Conservation (phyloP, 2,888 invertebrate species). For the Chaetoderma sp. region DNA sequence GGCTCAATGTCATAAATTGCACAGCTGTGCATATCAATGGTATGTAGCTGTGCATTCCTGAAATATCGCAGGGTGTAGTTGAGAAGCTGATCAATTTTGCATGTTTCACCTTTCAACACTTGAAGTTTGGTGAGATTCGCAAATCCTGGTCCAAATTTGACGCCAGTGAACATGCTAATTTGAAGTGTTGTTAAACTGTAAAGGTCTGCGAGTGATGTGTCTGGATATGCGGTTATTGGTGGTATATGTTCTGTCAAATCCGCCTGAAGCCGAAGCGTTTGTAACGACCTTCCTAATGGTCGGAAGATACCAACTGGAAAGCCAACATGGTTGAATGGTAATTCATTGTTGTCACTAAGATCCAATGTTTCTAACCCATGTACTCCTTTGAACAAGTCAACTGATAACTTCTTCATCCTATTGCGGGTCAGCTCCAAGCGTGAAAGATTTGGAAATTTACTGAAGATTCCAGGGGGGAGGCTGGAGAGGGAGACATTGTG, state of each 20-base stretch:
- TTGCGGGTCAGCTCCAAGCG: background rate
- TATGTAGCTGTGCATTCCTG: background rate
- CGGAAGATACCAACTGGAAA: background rate
- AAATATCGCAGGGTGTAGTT: background rate
- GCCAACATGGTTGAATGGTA: background rate
- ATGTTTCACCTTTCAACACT: background rate
- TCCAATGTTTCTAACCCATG: background rate
- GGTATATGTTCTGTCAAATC: no score
- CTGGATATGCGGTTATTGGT: no score
- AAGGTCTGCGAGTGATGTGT: background rate
- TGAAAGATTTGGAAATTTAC: background rate
- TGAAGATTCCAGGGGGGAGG: background rate
- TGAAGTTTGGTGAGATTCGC: background rate
- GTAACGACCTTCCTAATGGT: background rate
- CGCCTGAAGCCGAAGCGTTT: background rate
- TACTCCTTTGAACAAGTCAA: background rate
- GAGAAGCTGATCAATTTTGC: background rate
- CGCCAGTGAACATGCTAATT: background rate
- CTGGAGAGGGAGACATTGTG: background rate
- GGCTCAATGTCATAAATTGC: background rate
- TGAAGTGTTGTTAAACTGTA: background rate
- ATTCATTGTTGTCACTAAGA: background rate
- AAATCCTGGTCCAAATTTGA: background rate
- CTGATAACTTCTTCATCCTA: background rate
- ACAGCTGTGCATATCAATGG: background rate